These are phyloP conservation scores for Struthio camelus DNA, from an alignment of 2,113 vertebrate genomes.

Conservation along the genomic window DNA sequence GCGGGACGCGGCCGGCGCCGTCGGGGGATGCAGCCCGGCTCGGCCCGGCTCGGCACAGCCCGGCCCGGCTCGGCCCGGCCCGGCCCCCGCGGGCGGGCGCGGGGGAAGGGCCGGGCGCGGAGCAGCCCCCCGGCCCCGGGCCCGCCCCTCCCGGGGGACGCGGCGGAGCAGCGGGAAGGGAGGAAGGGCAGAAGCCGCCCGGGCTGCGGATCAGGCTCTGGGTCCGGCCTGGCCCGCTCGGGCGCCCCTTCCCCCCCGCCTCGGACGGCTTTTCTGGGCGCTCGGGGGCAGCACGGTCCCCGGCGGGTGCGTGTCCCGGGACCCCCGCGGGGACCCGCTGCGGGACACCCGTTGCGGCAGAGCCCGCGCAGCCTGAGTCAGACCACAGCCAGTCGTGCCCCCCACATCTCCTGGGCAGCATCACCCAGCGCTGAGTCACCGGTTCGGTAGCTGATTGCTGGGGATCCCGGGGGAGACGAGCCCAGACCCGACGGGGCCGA, in stretches of 20 bases:
- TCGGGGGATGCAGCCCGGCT: too few species aligned
- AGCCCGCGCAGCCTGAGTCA: too few species aligned
- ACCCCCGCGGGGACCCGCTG: too few species aligned
- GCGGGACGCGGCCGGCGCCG: background rate
- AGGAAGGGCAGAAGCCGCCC: background rate
- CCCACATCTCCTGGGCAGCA: background rate
- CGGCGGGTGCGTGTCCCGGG: too few species aligned
- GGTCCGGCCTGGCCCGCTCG: background rate
- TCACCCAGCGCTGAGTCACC: background rate
- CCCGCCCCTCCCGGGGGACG: background rate
- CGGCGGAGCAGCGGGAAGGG: too few species aligned
- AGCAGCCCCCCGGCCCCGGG: background rate
- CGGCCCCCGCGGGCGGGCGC: background rate
- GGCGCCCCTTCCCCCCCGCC: background rate
- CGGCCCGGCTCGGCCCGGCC: background rate
- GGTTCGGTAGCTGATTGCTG: too few species aligned
- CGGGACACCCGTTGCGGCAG: too few species aligned
- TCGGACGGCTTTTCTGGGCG: too few species aligned
- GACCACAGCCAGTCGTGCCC: background rate
- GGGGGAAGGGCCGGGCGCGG: background rate
- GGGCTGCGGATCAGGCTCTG: background rate
- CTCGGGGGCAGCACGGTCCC: too few species aligned
- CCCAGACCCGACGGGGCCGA: too few species aligned
- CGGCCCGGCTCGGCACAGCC: background rate
- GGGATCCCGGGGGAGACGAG: too few species aligned